Conservation (phyloP, 1,140 invertebrate genomes). For the Drosophila azteca region DNA sequence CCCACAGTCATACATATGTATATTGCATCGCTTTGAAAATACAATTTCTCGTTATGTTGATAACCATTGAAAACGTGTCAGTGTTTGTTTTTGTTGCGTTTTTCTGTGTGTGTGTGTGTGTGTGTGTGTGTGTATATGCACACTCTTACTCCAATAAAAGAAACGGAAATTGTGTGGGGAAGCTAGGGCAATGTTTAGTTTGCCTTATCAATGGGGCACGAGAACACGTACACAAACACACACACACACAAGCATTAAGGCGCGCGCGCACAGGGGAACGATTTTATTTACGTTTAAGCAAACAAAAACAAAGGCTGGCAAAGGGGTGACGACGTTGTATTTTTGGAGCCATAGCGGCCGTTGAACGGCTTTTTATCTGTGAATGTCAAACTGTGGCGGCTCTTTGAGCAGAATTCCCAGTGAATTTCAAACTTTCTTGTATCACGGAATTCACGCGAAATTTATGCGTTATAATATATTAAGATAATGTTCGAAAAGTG, state of each 20-base stretch:
- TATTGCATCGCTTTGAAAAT: conserved; percentile 64
- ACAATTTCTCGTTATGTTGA: conserved; percentile 58
- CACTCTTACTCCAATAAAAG: conserved; percentile 4
- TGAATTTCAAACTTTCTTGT: background rate
- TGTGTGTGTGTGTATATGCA: conserved; percentile 17
- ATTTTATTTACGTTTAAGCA: conserved; percentile 47
- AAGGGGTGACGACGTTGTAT: conserved; percentile 32
- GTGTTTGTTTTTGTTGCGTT: conserved; percentile 3
- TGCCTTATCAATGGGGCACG: conserved; percentile 71
- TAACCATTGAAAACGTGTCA: conserved; percentile 53
- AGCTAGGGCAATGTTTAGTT: conserved; percentile 29
- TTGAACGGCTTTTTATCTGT: conserved; percentile 9
- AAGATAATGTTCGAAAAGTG: too few relatives aligned
- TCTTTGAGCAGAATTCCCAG: background rate
- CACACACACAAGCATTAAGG: conserved; percentile 15
- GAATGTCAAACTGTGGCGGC: background rate
- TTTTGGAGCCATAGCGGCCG: conserved; percentile 17
- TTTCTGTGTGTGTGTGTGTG: conserved; percentile 37
- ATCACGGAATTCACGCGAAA: background rate
- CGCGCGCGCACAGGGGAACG: conserved; percentile 19
- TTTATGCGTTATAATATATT: too few relatives aligned
- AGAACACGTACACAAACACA: conserved; percentile 40
- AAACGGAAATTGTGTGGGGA: conserved; percentile 61
- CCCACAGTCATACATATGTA: conserved; percentile 45
- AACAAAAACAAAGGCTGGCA: conserved; percentile 48